Conservation (phyloP, 2,113 vertebrate genomes). For the Meriones unguiculatus region DNA sequence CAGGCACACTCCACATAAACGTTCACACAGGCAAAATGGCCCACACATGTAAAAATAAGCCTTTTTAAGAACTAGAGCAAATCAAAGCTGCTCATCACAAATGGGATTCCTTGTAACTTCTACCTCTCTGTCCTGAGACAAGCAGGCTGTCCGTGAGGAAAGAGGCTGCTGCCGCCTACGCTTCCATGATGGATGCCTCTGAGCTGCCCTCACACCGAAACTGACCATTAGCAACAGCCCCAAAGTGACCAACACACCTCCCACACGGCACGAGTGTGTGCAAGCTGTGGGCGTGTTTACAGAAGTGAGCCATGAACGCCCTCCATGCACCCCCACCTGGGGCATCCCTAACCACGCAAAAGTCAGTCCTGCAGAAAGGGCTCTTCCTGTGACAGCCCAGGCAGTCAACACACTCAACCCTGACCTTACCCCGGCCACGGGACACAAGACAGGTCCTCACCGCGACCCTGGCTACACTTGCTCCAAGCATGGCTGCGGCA, state of each 20-base stretch:
- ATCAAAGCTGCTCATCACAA: not conserved
- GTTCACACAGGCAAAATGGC: not conserved
- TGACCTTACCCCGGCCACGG: not conserved
- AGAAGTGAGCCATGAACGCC: not conserved
- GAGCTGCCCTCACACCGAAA: not conserved
- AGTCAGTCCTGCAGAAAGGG: not conserved
- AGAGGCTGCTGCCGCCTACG: no score
- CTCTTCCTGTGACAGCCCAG: not conserved
- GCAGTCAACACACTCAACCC: accelerated
- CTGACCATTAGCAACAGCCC: not conserved
- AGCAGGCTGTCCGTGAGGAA: not conserved
- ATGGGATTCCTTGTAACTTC: not conserved
- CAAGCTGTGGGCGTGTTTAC: not conserved
- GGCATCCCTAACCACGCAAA: no score
- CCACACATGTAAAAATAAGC: not conserved
- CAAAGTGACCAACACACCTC: not conserved
- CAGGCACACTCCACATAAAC: not conserved
- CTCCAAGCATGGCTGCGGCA: not conserved
- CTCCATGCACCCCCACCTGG: no score
- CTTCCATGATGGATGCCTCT: accelerated
- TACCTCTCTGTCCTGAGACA: not conserved
- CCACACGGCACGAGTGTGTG: accelerated
- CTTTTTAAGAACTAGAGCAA: not conserved
- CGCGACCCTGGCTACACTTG: not conserved
- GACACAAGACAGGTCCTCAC: not conserved